A percentile compares a stretch with the other conserved stretches of the same genome.
Conservation (phyloP, 2,797 vertebrate species). For the Eospalax fontanierii region DNA sequence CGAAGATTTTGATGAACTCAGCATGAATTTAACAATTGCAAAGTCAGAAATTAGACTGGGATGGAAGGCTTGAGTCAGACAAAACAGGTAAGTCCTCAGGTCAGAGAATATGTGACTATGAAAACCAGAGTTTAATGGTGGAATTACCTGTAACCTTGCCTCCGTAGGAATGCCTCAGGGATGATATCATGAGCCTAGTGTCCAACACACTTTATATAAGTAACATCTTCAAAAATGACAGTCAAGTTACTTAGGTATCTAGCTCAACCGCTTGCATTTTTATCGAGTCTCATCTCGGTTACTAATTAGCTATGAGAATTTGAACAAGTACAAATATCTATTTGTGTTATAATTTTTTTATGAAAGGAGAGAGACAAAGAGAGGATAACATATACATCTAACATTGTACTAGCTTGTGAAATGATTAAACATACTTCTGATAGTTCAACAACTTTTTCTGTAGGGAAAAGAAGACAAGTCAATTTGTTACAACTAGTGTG, state of each 20-base stretch:
- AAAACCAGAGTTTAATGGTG: not conserved
- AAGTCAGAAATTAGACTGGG: constrained; percentile 16
- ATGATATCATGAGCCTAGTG: not conserved
- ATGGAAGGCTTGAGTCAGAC: not conserved
- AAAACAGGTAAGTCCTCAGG: not conserved
- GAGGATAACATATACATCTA: not conserved
- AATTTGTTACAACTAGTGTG: not conserved
- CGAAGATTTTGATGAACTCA: constrained; percentile 1
- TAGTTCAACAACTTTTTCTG: constrained; percentile 27
- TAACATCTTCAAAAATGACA: not conserved
- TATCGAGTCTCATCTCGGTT: not conserved
- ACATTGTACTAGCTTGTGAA: not conserved
- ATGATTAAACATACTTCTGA: not conserved
- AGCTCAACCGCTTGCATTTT: constrained; percentile 19
- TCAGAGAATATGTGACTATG: not conserved
- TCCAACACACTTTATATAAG: not conserved
- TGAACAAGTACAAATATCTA: not conserved
- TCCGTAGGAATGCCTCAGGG: not conserved
- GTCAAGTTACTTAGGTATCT: constrained; percentile 42
- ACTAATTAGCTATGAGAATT: constrained; percentile 39
- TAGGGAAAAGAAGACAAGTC: constrained; percentile 17
- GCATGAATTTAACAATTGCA: not conserved
- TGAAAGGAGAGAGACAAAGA: not conserved
- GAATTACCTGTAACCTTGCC: not conserved
- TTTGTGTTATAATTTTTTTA: constrained; percentile 32